phyloP scores from a whole-genome alignment of 2,797 vertebrate genomes.

The Rachycentron canadum region DNA sequence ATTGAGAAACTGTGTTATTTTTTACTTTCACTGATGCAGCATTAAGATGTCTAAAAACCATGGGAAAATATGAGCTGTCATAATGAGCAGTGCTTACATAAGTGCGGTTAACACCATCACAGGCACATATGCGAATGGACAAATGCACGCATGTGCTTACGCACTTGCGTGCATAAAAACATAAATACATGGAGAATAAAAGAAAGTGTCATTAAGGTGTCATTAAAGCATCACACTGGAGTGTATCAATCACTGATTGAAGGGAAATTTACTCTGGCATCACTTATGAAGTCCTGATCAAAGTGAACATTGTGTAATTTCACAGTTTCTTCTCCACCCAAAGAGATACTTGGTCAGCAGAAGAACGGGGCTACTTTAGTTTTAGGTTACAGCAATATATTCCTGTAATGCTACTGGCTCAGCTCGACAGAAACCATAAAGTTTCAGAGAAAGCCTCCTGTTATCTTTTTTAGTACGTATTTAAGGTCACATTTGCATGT shows the following conservation, averaged over 20 bases:
- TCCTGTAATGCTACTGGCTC: slow-evolving; percentile 16
- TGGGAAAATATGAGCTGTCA: slow-evolving; percentile 67
- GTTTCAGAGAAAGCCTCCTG: slow-evolving; percentile 25
- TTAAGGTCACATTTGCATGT: not conserved
- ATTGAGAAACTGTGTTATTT: slow-evolving; percentile 42
- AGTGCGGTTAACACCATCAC: slow-evolving; percentile 67
- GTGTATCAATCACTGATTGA: not conserved
- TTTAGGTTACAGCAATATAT: slow-evolving; percentile 25
- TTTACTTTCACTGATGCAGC: slow-evolving; percentile 64
- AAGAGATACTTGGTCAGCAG: slow-evolving; percentile 37
- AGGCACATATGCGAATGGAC: not conserved
- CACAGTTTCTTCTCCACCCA: slow-evolving; percentile 23
- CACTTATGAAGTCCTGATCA: not conserved
- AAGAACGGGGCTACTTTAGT: slow-evolving; percentile 13
- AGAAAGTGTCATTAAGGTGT: not conserved
- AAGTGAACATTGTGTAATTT: slow-evolving; percentile 22
- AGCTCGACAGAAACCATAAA: not conserved
- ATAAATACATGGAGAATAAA: slow-evolving; percentile 2
- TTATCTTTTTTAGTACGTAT: not conserved
- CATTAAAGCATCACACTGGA: slow-evolving; percentile 10
- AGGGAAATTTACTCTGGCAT: not conserved
- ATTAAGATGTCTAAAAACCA: slow-evolving; percentile 29
- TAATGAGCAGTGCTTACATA: slow-evolving; percentile 46
- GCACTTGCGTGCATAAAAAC: slow-evolving; percentile 23
- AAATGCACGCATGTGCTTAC: slow-evolving; percentile 44